phyloP scores from a whole-genome alignment of 2,113 vertebrate genomes.

The Misgurnus mizolepis region DNA sequence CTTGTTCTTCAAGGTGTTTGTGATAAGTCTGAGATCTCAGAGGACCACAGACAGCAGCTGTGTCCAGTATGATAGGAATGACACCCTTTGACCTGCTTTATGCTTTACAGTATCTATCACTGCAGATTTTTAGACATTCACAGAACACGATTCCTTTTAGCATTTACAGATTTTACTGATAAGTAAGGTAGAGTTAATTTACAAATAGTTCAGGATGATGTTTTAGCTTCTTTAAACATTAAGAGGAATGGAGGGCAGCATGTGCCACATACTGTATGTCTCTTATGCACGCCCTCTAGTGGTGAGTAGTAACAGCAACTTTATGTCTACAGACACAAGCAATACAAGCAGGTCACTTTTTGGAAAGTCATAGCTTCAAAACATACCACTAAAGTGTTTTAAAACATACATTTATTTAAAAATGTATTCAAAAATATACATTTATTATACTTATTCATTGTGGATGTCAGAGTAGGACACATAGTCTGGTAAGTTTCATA shows the following conservation, averaged over 20 bases:
- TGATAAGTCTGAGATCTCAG: slow-evolving; percentile 11
- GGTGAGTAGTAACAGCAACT: background rate
- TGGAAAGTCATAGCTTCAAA: no score
- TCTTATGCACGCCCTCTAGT: background rate
- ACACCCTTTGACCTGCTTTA: slow-evolving; percentile 40
- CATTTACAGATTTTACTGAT: background rate
- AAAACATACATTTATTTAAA: no score
- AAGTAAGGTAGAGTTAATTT: background rate
- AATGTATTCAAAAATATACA: no score
- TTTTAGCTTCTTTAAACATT: background rate
- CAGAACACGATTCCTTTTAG: background rate
- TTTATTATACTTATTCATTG: no score
- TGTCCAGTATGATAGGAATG: slow-evolving; percentile 43
- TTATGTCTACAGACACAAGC: background rate
- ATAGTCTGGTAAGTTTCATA: no score
- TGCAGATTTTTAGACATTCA: slow-evolving; percentile 18
- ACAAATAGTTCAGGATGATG: background rate
- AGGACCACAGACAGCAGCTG: slow-evolving; percentile 32
- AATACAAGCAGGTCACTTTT: background rate
- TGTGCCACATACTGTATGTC: background rate
- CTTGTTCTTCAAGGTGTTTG: background rate
- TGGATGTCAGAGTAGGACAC: no score
- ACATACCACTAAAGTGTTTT: no score
- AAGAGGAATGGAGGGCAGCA: background rate
- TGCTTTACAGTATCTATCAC: slow-evolving; percentile 4